Base-by-base conservation (phyloP, 1,140 invertebrate species). In the Eciton burchellii region DNA sequence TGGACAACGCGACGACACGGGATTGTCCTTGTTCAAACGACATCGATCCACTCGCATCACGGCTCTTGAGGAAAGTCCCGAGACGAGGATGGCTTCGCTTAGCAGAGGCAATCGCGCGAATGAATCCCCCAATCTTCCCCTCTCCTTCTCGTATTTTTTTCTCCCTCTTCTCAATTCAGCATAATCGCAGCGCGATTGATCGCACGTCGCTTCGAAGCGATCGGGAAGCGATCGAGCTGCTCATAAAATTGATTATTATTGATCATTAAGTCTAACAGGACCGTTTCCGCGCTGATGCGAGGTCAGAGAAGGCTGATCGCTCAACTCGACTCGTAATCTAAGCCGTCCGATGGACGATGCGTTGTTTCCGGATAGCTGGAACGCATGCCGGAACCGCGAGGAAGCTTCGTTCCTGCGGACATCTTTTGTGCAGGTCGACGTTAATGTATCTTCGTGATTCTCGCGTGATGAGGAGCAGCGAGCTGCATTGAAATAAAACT, bases 211-310 rank as follows among this genome's bases (percentile, higher is more conserved):
- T 76, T 63, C 62, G 35, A 54, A 76, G 45, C 19, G 8, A 76
- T 76, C 26, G 19, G 59, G 24, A 76, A 76, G 63, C 63, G 62
- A 76, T 76, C 59, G 52, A 54, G 60, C 60, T 65, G n/a, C 73
- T 65, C 73, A n/a, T 65, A 52, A 41, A 76, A 65, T 76, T 45
- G 60, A 65, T 76, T 76, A 76, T 16, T 45, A 54, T n/a, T n/a
- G n/a, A n/a, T n/a, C n/a, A n/a, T n/a, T n/a, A n/a, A n/a, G n/a
- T n/a, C n/a, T n/a, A n/a, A n/a, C n/a, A n/a, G n/a, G 72, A 72
- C 84, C 77, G 82, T 86, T 86, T 85, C 66, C 70, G 57, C 77
- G 68, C 70, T 85, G 76, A 85, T 86, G n/a, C n/a, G n/a, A n/a
- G n/a, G n/a, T n/a, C n/a, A n/a, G n/a, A n/a, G n/a, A n/a, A n/a